A percentile compares a stretch with the other conserved stretches of the same genome.
These are phyloP conservation scores for Alectura lathami DNA, from an alignment of 2,113 vertebrate species.

Conservation along the genomic window DNA sequence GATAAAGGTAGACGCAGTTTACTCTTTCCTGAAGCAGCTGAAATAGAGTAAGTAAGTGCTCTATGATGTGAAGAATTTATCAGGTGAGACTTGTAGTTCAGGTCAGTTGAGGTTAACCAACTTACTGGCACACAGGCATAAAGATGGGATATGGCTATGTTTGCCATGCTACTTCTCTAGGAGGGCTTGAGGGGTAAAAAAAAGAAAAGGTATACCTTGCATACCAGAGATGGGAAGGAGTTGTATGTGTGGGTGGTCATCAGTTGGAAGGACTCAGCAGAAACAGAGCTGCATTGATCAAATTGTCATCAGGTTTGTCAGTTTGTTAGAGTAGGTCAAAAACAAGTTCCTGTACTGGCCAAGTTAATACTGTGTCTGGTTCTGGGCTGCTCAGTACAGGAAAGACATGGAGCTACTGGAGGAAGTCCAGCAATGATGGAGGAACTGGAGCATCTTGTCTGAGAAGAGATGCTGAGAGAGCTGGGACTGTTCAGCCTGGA, in stretches of 20 bases:
- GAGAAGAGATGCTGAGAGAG: too few species aligned
- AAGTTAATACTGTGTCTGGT: neutral
- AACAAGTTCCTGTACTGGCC: neutral
- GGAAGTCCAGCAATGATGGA: neutral
- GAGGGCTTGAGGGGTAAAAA: neutral
- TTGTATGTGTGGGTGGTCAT: neutral
- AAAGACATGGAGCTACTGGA: neutral
- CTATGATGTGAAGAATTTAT: neutral
- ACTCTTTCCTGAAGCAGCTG: neutral
- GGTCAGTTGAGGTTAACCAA: neutral
- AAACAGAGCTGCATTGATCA: neutral
- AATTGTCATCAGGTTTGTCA: neutral
- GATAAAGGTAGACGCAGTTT: neutral
- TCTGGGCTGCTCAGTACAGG: neutral
- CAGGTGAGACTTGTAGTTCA: neutral
- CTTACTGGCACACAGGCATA: neutral
- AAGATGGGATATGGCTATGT: neutral
- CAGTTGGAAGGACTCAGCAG: neutral
- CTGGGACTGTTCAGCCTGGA: too few species aligned
- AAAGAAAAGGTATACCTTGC: neutral
- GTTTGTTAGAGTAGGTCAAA: neutral
- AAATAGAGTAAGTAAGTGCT: neutral
- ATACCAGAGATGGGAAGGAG: neutral
- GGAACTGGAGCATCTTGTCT: neutral
- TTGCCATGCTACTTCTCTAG: neutral